Conservation (phyloP, 2,888 invertebrate genomes). For the Amphipoea oculea region DNA sequence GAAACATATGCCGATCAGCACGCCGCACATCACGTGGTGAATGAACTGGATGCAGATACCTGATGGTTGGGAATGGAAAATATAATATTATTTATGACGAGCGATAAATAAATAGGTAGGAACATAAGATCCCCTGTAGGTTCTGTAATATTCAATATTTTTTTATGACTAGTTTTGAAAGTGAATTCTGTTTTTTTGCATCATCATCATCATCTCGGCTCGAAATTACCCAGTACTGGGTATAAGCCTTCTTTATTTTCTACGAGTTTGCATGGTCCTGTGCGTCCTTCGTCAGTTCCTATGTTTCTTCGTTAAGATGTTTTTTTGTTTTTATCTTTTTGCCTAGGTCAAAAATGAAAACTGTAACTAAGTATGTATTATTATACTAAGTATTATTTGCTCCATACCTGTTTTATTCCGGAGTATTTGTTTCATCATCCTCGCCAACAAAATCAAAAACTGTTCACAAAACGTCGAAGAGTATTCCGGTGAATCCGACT, state of each 20-base stretch:
- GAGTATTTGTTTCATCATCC: conserved; percentile 91
- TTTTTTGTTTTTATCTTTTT: neutral
- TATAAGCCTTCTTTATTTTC: no score
- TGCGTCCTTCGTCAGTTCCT: no score
- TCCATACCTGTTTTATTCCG: conserved; percentile 90
- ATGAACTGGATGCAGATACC: conserved; percentile 91
- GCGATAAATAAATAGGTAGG: neutral
- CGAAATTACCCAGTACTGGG: no score
- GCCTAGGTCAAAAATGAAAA: neutral
- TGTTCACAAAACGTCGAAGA: conserved; percentile 90
- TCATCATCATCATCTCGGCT: no score
- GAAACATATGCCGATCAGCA: conserved; percentile 91
- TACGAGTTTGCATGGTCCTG: no score
- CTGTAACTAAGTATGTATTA: neutral
- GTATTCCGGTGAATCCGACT: conserved; percentile 83
- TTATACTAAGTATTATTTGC: neutral
- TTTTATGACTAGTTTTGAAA: no score
- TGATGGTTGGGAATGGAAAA: conserved; percentile 50
- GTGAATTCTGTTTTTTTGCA: no score
- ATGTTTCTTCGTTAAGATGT: neutral
- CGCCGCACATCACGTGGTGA: conserved; percentile 91
- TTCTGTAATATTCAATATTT: no score
- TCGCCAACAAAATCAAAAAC: conserved; percentile 90
- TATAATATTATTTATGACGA: neutral
- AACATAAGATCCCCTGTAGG: neutral